Conservation (phyloP, 2,113 vertebrate species). For the Hiodon tergisus region DNA sequence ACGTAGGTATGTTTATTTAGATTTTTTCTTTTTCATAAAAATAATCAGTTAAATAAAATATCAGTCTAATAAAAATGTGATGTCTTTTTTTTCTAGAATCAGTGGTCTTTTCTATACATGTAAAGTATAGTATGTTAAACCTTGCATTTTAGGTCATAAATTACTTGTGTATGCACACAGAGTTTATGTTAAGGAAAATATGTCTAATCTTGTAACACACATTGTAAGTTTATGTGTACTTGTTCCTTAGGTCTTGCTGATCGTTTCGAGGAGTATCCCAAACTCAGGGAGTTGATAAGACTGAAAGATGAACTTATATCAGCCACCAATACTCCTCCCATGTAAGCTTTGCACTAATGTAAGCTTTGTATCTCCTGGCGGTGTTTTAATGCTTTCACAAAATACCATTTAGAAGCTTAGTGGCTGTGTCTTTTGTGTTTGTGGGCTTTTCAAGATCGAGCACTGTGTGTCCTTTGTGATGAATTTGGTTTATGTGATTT, state of each 20-base stretch:
- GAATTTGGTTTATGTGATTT: too few relatives aligned
- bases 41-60: too few relatives aligned
- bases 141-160: not conserved
- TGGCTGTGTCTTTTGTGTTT: too few relatives aligned
- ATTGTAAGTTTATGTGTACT: slow-evolving; percentile 1
- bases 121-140: too few relatives aligned
- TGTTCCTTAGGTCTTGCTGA: slow-evolving; percentile 82
- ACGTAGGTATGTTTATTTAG: slow-evolving; percentile 78
- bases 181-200: not conserved
- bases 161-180: not conserved
- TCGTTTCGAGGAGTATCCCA: slow-evolving; percentile 97
- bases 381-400: not conserved
- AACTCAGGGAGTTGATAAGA: slow-evolving; percentile 91
- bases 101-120: too few relatives aligned
- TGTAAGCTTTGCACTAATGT: slow-evolving; percentile 63
- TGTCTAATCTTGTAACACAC: not conserved
- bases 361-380: not conserved
- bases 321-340: slow-evolving; percentile 91
- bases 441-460: too few relatives aligned
- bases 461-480: not conserved
- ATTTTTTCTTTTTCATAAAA: not conserved
- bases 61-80: not conserved
- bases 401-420: too few relatives aligned
- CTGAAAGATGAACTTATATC: slow-evolving; percentile 95
- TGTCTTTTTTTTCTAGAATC: not conserved